Evolutionary conservation across 2,797 vertebrate genomes (phyloP), one percentile per base, ranked within the genome.

Genomic region (Moxostoma hubbsi): DNA sequence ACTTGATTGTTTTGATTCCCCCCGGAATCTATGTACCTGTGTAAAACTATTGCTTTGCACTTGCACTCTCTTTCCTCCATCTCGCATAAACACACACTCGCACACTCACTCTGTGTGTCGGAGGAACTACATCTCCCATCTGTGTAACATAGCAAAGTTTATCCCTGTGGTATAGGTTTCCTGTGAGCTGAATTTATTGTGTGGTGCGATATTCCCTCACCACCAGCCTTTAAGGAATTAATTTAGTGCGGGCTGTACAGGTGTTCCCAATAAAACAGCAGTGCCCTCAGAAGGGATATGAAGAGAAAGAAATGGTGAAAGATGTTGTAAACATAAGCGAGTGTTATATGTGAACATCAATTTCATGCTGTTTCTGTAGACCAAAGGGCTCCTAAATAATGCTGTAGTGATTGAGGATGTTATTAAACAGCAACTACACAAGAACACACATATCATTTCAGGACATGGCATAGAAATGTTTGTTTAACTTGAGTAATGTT

Each of bases 231-330:
- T 72, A 50, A 55, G 15, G 79, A 75, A 84, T 81, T 82, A 67
- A 82, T 85, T 81, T 80, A 73, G 61, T 62, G 79, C 57, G 54
- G 62, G 51, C 73, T 57, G 51, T 74, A 69, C 63, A 68, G 69
- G 70, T 78, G 79, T 69, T 55, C 64, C 82, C 71, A 73, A 55
- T 58, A 71, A 79, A 81, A 68, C 62, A 67, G 43, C 59, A 61
- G 16, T 62, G 50, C 64, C 66, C 55, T 50, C 54, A 24, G 55
- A 55, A 63, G 77, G 53, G 51, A 47, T 16, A 43, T 51, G 68
- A 36, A 36, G 36, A 36, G 36, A 63, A 10, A 47, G 51, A 5
- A 46, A 79, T 11, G 54, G 43, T 49, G 47, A 5, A 16, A 79
- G 43, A 46, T 61, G 55, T 46, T 59, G 45, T 61, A 13, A 47